These are phyloP conservation scores for Coracopsis vasa DNA, from an alignment of 2,113 vertebrate genomes.

Conservation along the genomic window DNA sequence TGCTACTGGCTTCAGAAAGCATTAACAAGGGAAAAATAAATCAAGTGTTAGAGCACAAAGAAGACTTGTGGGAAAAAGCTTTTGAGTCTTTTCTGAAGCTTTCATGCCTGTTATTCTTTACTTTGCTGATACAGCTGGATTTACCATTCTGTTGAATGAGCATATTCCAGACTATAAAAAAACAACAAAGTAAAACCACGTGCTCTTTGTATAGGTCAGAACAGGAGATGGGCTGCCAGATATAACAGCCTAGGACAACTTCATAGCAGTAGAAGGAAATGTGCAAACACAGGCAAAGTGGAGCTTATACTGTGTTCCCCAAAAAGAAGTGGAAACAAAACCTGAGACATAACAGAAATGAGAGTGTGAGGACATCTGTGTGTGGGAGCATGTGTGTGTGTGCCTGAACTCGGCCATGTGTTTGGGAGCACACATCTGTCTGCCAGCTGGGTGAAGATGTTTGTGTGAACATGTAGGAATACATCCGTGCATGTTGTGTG, in stretches of 20 bases:
- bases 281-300: not conserved
- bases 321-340: conserved; percentile 5
- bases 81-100: conserved; percentile 46
- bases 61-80: conserved; percentile 63
- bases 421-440: not conserved
- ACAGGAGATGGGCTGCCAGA: conserved; percentile 15
- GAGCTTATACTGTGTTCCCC: not conserved
- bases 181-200: conserved; percentile 33
- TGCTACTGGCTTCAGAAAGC: conserved; percentile 59
- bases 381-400: not conserved
- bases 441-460: conserved; percentile 27
- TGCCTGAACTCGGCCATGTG: fast-evolving
- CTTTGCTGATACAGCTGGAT: conserved; percentile 65
- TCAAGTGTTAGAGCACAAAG: conserved; percentile 59
- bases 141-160: conserved; percentile 58
- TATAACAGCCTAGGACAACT: conserved; percentile 1
- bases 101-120: conserved; percentile 61
- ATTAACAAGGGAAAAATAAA: conserved; percentile 61
- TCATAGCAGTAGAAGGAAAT: not conserved
- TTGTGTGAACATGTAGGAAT: not conserved
- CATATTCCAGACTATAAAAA: conserved; percentile 44
- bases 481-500: not conserved
- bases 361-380: not conserved
- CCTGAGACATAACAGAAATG: not conserved
- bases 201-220: conserved; percentile 46